These are phyloP conservation scores for Heliconius charithonia DNA, from an alignment of 2,888 invertebrate genomes.

Conservation along the genomic window DNA sequence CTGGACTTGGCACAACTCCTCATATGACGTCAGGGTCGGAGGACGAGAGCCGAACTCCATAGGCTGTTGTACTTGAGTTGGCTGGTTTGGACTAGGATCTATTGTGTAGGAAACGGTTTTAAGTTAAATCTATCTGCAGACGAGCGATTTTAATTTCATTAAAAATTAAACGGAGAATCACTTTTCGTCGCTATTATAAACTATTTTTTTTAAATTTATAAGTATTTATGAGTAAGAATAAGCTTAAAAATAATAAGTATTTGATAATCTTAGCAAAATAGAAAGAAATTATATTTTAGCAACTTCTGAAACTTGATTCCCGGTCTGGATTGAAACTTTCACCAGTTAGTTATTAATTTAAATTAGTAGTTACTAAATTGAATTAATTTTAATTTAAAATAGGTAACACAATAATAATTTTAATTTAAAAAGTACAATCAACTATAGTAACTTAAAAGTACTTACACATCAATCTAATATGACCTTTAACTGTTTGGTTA, in stretches of 20 bases:
- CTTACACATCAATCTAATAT: constrained; percentile 68
- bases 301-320: too few species aligned
- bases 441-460: constrained; percentile 51
- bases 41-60: constrained; percentile 75
- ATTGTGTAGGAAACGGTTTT: constrained; percentile 3
- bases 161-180: background rate
- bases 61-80: constrained; percentile 63
- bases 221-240: too few species aligned
- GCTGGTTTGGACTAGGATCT: constrained; percentile 70
- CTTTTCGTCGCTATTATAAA: too few species aligned
- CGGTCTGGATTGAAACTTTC: too few species aligned
- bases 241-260: too few species aligned
- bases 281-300: too few species aligned
- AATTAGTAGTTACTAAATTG: too few species aligned
- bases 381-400: too few species aligned
- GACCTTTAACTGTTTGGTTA: constrained; percentile 90
- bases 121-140: background rate
- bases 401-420: too few species aligned
- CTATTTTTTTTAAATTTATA: too few species aligned
- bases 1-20: constrained; percentile 76
- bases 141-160: background rate
- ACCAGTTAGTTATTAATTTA: too few species aligned
- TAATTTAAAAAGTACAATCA: background rate
- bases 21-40: constrained; percentile 72
- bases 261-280: too few species aligned